phyloP scores from a whole-genome alignment of 2,113 vertebrate genomes.

The Orcinus orca region DNA sequence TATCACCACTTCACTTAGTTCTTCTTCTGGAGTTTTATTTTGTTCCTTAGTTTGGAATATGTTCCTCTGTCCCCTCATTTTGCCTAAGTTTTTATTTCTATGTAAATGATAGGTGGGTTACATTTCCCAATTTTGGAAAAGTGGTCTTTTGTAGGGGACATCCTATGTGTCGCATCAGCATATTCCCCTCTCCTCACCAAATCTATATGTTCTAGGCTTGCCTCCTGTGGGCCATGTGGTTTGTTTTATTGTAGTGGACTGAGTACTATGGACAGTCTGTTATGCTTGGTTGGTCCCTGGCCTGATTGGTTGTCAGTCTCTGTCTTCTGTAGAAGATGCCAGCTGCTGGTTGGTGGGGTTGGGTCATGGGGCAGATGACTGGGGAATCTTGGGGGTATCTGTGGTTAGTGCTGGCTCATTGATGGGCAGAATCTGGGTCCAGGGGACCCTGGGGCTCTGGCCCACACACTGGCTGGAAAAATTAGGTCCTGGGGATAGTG shows the following conservation, averaged over 20 bases:
- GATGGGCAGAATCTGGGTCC: neutral
- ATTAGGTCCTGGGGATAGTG: too few species aligned
- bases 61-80: neutral
- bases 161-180: neutral
- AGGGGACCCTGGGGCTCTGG: too few species aligned
- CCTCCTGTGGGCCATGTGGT: accelerated
- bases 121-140: neutral
- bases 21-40: neutral
- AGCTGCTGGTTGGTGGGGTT: neutral
- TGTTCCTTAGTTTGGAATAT: neutral
- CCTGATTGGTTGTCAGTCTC: too few species aligned
- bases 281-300: neutral
- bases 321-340: neutral
- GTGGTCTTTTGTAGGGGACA: neutral
- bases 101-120: neutral
- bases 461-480: neutral
- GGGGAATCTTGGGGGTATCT: neutral
- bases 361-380: neutral
- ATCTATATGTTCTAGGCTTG: neutral
- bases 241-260: neutral
- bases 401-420: neutral
- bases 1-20: neutral
- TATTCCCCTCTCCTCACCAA: accelerated
- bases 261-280: neutral
- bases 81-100: neutral